phyloP scores from a whole-genome alignment of 2,797 vertebrate genomes.

The Lophura swinhoii region DNA sequence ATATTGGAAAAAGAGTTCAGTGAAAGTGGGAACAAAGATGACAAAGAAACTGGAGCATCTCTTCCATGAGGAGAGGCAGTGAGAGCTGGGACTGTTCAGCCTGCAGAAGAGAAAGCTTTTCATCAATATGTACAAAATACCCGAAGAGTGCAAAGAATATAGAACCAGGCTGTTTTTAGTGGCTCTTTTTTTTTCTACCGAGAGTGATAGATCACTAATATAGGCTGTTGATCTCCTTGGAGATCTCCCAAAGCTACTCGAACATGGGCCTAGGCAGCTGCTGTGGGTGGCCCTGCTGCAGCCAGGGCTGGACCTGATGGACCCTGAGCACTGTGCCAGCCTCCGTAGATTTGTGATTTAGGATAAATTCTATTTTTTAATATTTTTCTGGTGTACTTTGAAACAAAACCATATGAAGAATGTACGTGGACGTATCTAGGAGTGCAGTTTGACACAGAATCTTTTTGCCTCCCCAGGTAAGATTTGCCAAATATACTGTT shows the following conservation, averaged over 20 bases:
- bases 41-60: neutral
- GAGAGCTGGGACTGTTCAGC: neutral
- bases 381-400: neutral
- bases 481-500: neutral
- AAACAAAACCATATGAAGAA: neutral
- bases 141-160: neutral
- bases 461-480: neutral
- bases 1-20: neutral
- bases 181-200: neutral
- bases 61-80: neutral
- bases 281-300: neutral
- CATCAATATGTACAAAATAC: neutral
- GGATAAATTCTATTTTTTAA: neutral
- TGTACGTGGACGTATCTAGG: neutral
- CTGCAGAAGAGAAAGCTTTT: neutral
- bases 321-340: neutral
- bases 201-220: neutral
- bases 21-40: neutral
- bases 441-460: neutral
- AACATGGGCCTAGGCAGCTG: accelerated
- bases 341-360: neutral
- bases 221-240: neutral
- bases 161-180: neutral
- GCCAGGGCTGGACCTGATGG: neutral
- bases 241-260: neutral